Evolutionary conservation across 1,140 invertebrate genomes (phyloP).

Genomic region (Drosophila paulistorum): DNA sequence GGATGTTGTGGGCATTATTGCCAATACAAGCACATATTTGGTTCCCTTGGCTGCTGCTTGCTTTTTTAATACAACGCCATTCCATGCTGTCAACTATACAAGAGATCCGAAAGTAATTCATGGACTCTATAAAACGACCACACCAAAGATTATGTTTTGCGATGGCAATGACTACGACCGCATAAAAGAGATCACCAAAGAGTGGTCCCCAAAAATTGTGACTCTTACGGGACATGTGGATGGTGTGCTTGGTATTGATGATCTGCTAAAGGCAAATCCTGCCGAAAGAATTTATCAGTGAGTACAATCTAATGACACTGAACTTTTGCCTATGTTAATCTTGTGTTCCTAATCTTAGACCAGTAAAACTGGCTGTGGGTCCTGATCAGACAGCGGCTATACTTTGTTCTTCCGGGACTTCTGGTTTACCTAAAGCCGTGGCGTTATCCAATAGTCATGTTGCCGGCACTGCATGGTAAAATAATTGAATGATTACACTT

Average conservation of each 20-base stretch:
- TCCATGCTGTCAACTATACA: slow-evolving; percentile 60
- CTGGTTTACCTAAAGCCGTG: slow-evolving; percentile 90
- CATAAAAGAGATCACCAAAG: slow-evolving; percentile 47
- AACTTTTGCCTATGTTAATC: too few relatives aligned
- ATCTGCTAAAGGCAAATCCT: slow-evolving; percentile 40
- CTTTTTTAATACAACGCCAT: slow-evolving; percentile 55
- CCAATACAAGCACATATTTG: slow-evolving; percentile 47
- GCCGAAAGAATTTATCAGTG: slow-evolving; percentile 46
- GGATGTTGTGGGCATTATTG: slow-evolving; percentile 56
- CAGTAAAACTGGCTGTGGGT: slow-evolving; percentile 24
- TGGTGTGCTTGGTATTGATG: slow-evolving; percentile 47
- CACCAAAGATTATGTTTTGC: slow-evolving; percentile 72
- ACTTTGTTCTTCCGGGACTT: slow-evolving; percentile 88
- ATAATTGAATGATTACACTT: neutral
- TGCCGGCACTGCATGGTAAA: slow-evolving; percentile 33
- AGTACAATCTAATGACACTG: slow-evolving; percentile 10
- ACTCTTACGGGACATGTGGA: slow-evolving; percentile 53
- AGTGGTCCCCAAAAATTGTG: slow-evolving; percentile 47
- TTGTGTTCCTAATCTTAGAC: slow-evolving; percentile 28
- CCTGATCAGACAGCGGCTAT: slow-evolving; percentile 67
- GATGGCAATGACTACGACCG: slow-evolving; percentile 58
- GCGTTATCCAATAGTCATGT: slow-evolving; percentile 84
- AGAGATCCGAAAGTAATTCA: slow-evolving; percentile 43
- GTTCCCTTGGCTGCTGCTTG: slow-evolving; percentile 49
- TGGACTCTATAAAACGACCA: slow-evolving; percentile 47